These are phyloP conservation scores for Atta cephalotes DNA, from an alignment of 1,140 invertebrate genomes.

Conservation along the genomic window DNA sequence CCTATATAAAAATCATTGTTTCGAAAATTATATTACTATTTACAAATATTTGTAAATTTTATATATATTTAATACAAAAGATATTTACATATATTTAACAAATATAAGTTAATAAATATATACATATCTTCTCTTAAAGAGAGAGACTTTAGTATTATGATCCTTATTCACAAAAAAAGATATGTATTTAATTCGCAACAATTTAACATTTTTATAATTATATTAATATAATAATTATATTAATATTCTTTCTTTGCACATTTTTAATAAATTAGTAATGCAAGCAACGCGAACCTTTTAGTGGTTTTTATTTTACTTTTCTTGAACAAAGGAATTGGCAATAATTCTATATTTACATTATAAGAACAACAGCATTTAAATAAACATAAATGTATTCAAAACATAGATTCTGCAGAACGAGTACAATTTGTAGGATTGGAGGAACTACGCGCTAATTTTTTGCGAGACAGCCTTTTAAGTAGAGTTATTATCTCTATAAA, in stretches of 20 bases:
- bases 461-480: conserved; percentile 96
- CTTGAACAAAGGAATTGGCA: conserved; percentile 82
- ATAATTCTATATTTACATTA: conserved; percentile 84
- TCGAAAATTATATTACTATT: conserved; percentile 9
- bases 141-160: conserved; percentile 9
- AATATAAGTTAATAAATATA: conserved; percentile 30
- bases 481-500: conserved; percentile 94
- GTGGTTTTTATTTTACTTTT: conserved; percentile 77
- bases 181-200: conserved; percentile 53
- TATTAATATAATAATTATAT: conserved; percentile 26
- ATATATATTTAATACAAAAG: conserved; percentile 22
- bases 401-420: conserved; percentile 96
- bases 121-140: neutral
- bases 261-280: conserved; percentile 65
- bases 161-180: conserved; percentile 25
- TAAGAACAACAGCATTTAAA: conserved; percentile 82
- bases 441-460: conserved; percentile 97
- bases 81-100: conserved; percentile 45
- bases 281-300: conserved; percentile 68
- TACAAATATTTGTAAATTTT: conserved; percentile 15
- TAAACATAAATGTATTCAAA: conserved; percentile 87
- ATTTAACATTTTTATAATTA: conserved; percentile 22
- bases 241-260: conserved; percentile 47
- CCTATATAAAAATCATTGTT: neutral
- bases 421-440: conserved; percentile 98